Conservation (phyloP, 2,888 invertebrate species). For the Anaspis maculata region DNA sequence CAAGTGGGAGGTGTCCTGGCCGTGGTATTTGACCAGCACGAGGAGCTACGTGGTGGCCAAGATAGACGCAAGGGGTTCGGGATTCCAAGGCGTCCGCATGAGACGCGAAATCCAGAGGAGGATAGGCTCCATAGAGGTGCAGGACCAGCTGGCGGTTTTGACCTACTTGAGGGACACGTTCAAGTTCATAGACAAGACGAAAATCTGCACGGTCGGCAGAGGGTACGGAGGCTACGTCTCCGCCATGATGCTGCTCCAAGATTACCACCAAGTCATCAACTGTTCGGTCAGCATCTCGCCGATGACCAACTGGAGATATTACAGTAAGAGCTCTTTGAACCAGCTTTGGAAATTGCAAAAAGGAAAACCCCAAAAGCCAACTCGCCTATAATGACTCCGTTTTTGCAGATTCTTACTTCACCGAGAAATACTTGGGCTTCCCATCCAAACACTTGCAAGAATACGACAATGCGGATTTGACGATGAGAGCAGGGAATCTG, state of each 20-base stretch:
- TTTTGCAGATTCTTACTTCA: slow-evolving; percentile 72
- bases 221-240: slow-evolving; percentile 87
- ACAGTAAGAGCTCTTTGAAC: slow-evolving; percentile 45
- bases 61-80: slow-evolving; percentile 84
- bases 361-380: too few species aligned
- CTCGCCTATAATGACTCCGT: too few species aligned
- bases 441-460: slow-evolving; percentile 58
- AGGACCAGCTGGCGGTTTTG: slow-evolving; percentile 52
- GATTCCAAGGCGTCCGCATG: slow-evolving; percentile 69
- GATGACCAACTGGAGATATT: slow-evolving; percentile 73
- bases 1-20: slow-evolving; percentile 72
- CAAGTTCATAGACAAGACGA: slow-evolving; percentile 70
- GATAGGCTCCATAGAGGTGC: slow-evolving; percentile 55
- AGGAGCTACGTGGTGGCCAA: slow-evolving; percentile 79
- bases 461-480: slow-evolving; percentile 71
- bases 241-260: slow-evolving; percentile 69
- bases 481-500: slow-evolving; percentile 70
- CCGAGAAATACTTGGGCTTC: slow-evolving; percentile 80
- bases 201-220: slow-evolving; percentile 79
- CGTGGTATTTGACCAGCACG: slow-evolving; percentile 74
- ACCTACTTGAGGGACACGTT: slow-evolving; percentile 72
- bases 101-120: slow-evolving; percentile 63
- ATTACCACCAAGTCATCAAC: slow-evolving; percentile 66
- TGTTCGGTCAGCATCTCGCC: slow-evolving; percentile 85
- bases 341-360: slow-evolving; percentile 2